Evolutionary conservation across 2,888 invertebrate species (phyloP), one percentile per base, ranked within the genome.

Genomic region (Epinotia bilunana): DNA sequence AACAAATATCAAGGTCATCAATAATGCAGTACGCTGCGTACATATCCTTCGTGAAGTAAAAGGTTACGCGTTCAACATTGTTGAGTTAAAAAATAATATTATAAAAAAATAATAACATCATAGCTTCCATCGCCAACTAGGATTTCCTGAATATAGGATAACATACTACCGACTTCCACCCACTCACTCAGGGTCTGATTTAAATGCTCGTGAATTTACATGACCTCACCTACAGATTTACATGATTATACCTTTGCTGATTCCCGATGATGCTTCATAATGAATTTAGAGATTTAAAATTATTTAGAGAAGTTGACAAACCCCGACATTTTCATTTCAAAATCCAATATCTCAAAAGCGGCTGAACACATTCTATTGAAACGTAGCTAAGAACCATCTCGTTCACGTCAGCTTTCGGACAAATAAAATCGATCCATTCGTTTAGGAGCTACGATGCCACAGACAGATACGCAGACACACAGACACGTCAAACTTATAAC

Each of bases 1-100:
- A 75, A 72, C 72, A 75, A 75, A 75, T 75, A 75, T 71, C 75
- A 72, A 75, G 75, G 75, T 57, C 57, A 67, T 60, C 71, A 75
- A 75, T 75, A 57, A 75, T 62, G 39, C 67, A 57, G 71, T 61
- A 39, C 60, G 61, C 64, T 70, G 43, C 64, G 60, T 65, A 64
- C 43, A 71, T 33, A 61, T 55, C 73, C 68, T 73, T 62, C 73
- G 28, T 28, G 33, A 33, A 65, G 53, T 33, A 53, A 18, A 65
- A 65, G 62, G 65, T 65, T 65, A 53, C 0, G 61, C n/a, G 33
- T 33, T 33, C n/a, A 28, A 61, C 61, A 61, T 33, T n/a, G 28
- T 33, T 16, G 23, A 4, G 61, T 33, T 33, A 33, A 61, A 61
- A 33, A n/a, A n/a, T 23, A 28, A 23, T 28, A 60, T 28, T 33